Evolutionary conservation across 2,113 vertebrate genomes (phyloP), one percentile per base, ranked within the genome.

Genomic region (Paradoxurus hermaphroditus): DNA sequence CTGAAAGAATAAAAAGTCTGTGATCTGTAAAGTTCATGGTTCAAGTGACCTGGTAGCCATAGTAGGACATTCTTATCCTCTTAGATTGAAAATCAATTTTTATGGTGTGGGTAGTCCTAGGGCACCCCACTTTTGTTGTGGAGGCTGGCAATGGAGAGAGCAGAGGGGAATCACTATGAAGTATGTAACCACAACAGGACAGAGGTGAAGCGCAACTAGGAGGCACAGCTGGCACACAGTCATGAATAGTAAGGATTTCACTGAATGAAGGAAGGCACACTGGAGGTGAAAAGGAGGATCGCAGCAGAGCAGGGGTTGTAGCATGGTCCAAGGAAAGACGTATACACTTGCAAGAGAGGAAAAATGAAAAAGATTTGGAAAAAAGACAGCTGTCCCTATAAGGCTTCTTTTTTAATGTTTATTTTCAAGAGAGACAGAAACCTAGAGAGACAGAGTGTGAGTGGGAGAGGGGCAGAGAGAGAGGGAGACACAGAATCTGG

Each of bases 101-200:
- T 56, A 44, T 27, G 73, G 1, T 46, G 39, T 86, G 77, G 11
- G 13, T n/a, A n/a, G 14, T 59, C 19, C 13, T 13, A 49, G 18
- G 8, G 8, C 5, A 31, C n/a, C 14, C 1, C 31, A 2, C 7
- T 62, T 62, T 72, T 18, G 14, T 25, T 68, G 6, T 27, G 29
- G 21, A 75, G 10, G 4, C n/a, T 13, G 49, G 3, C 12, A 31
- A 21, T 18, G 29, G 34, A 44, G 36, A 82, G 53, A 39, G 44
- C 78, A 23, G 34, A 3, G 56, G 34, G 5, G 23, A 29, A 21
- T 25, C 13, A 34, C 9, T 62, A 21, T 1, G 12, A 14, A 7
- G 0, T 27, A 25, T 3, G 1, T 23, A 27, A 44, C 53, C 3
- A 2, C 6, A 51, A 3, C 2, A 51, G 3, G 15, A 31, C 19